Evolutionary conservation across 2,888 invertebrate species (phyloP).

Genomic region (Nomada lathburiana): DNA sequence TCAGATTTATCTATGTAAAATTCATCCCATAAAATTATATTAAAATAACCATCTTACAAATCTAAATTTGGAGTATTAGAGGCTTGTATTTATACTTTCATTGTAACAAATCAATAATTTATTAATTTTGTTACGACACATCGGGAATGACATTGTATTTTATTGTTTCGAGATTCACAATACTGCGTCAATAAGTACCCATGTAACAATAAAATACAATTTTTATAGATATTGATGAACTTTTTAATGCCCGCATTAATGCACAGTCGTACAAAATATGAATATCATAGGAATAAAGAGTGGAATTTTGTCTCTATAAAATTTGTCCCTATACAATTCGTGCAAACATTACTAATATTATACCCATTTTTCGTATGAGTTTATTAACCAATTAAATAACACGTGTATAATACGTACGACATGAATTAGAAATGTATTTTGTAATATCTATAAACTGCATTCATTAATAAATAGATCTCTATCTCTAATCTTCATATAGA

Average conservation of each 20-base stretch:
- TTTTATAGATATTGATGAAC: too few species aligned
- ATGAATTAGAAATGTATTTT: not conserved
- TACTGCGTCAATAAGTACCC: too few species aligned
- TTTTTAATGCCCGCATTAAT: too few species aligned
- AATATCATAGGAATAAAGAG: not conserved
- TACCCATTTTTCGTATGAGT: not conserved
- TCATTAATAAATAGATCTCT: conserved; percentile 16
- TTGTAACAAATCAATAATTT: not conserved
- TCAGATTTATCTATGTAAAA: not conserved
- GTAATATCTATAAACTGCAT: not conserved
- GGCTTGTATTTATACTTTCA: not conserved
- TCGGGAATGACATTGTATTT: too few species aligned
- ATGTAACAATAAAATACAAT: too few species aligned
- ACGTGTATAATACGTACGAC: not conserved
- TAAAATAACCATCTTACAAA: not conserved
- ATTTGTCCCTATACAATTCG: not conserved
- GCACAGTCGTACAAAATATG: too few species aligned
- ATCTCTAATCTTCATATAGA: conserved; percentile 8
- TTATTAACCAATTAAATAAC: too few species aligned
- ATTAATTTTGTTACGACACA: too few species aligned
- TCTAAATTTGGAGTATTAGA: not conserved
- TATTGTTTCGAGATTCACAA: too few species aligned
- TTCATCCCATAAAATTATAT: not conserved
- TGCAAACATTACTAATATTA: not conserved
- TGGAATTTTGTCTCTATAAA: not conserved